Evolutionary conservation across 2,888 invertebrate species (phyloP), one percentile per base, ranked within the genome.

Genomic region (Liopterus haemorrhoidalis): DNA sequence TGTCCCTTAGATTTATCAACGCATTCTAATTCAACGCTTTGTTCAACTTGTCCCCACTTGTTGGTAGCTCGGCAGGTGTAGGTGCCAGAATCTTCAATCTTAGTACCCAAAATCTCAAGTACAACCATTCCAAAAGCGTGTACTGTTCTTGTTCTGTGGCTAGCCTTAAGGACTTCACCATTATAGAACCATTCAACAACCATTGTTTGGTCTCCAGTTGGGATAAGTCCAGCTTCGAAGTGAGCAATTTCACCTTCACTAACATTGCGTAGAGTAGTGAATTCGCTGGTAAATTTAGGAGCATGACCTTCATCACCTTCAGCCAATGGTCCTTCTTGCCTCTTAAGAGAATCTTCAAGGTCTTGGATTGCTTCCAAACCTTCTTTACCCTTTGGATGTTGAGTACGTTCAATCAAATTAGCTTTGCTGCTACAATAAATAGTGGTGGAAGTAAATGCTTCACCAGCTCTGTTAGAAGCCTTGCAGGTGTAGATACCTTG

Each of bases 71-170:
- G 76, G 64, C 92, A 93, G 1, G 85, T 85, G 64, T 91, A 93
- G 19, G 78, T 81, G 28, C 95, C 96, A 18, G 89, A 84, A 67
- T 99, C 97, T 64, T 88, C 85, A 46, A 86, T 86, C 64, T 91
- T 92, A 1, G 92, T 91, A 50, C 95, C 96, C 14, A 92, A 75
- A 56, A 99, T 90, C 73, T 97, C 97, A 28, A 99, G 75, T 30
- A 95, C 91, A 15, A 95, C 94, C 82, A 93, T 94, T 41, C 97
- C 97, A 65, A 99, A 96, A 11, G 96, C 96, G 64, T 95, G 90
- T 9, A 94, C 91, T 8, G 95, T 95, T 62, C 91, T 78, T 49
- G 85, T 85, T 51, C 95, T 81, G 64, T 93, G 92, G 67, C 89
- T 88, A 28, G 90, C 90, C 64, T 87, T 86, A 49, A 91, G 74